Evolutionary conservation across 2,113 vertebrate genomes (phyloP).

Genomic region (Anhinga rufa): DNA sequence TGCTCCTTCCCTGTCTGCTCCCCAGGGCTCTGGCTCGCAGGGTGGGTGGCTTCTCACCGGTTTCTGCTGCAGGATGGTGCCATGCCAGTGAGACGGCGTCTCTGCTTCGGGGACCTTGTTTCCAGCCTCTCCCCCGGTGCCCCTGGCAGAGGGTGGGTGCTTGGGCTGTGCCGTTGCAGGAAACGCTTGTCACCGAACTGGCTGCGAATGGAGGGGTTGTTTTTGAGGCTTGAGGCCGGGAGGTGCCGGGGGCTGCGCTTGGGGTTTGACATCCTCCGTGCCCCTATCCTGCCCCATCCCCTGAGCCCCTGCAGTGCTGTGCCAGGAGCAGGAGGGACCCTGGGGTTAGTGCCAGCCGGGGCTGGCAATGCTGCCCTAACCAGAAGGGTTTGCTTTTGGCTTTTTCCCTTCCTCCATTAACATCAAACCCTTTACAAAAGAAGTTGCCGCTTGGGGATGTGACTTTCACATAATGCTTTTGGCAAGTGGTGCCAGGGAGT

Average conservation of each 20-base stretch:
- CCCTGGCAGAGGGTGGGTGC: neutral
- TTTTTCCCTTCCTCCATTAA: neutral
- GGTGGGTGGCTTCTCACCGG: fast-evolving
- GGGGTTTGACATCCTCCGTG: fast-evolving
- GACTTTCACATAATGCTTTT: fast-evolving
- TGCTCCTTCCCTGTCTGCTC: fast-evolving
- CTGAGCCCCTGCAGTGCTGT: fast-evolving
- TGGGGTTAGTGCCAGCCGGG: too few relatives aligned
- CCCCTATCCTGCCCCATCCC: neutral
- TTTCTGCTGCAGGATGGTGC: neutral
- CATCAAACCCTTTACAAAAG: neutral
- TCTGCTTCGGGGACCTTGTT: neutral
- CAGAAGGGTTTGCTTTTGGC: neutral
- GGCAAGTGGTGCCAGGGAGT: fast-evolving
- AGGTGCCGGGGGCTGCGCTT: neutral
- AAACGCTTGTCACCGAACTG: fast-evolving
- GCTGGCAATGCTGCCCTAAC: neutral
- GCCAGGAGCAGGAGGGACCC: neutral
- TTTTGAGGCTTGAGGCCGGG: neutral
- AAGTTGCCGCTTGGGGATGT: fast-evolving
- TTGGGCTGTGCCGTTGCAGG: neutral
- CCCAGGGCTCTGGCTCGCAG: fast-evolving
- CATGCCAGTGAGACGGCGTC: fast-evolving
- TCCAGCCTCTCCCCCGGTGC: neutral
- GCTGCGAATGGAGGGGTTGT: neutral